Evolutionary conservation across 2,113 vertebrate species (phyloP).

Genomic region (Raja brachyura): DNA sequence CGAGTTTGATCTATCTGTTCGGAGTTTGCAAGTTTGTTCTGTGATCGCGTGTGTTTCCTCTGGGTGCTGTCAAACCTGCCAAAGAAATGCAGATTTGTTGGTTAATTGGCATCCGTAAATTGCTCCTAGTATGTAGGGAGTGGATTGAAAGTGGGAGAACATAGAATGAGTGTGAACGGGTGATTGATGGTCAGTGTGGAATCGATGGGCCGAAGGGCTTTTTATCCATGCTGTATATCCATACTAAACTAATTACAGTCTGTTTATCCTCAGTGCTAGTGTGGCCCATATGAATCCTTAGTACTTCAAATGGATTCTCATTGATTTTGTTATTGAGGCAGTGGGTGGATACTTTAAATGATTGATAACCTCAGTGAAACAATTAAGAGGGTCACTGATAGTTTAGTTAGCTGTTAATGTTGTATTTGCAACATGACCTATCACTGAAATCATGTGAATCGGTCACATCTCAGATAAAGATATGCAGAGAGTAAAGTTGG

Average conservation of each 20-base stretch:
- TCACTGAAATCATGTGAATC: neutral
- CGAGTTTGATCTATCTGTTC: no score
- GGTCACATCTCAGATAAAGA: neutral
- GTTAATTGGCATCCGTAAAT: no score
- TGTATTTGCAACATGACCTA: neutral
- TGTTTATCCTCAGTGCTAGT: neutral
- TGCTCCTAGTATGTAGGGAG: no score
- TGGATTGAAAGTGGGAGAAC: no score
- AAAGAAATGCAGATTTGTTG: no score
- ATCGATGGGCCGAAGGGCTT: no score
- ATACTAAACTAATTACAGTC: neutral
- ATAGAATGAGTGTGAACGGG: no score
- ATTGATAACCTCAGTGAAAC: neutral
- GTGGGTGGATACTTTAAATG: neutral
- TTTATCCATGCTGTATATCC: no score
- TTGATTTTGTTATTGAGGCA: neutral
- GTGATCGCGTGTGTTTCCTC: no score
- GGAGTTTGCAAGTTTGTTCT: no score
- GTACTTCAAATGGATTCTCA: neutral
- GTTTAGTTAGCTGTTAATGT: neutral
- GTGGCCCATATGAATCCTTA: neutral
- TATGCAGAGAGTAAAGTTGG: neutral
- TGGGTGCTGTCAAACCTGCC: no score
- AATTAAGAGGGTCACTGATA: neutral
- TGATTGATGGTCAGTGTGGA: no score